Evolutionary conservation across 2,113 vertebrate genomes (phyloP).

Genomic region (Anthoscopus minutus): DNA sequence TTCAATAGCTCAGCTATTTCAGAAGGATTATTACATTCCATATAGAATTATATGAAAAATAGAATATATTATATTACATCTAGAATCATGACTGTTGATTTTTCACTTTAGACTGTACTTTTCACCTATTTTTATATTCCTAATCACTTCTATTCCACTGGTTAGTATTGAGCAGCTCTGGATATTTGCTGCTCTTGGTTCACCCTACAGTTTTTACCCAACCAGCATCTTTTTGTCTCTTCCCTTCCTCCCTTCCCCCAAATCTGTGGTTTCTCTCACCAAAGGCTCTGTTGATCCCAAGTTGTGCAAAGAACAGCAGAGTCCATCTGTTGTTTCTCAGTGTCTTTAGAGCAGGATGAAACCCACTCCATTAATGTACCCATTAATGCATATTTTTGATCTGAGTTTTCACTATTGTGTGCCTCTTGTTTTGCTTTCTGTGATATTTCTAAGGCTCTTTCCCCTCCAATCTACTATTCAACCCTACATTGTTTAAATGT

Average conservation of each 20-base stretch:
- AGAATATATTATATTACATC: slow-evolving; percentile 34
- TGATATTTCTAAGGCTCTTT: background rate
- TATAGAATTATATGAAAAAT: background rate
- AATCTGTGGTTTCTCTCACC: background rate
- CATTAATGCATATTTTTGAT: background rate
- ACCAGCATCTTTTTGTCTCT: background rate
- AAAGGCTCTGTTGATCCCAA: background rate
- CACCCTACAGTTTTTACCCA: background rate
- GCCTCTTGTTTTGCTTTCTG: background rate
- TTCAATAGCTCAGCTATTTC: slow-evolving; percentile 51
- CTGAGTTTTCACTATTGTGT: background rate
- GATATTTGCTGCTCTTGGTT: background rate
- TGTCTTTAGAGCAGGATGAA: background rate
- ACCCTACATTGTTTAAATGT: background rate
- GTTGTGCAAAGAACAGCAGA: background rate
- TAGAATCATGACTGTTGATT: background rate
- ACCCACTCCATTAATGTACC: background rate
- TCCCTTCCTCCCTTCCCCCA: background rate
- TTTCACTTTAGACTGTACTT: background rate
- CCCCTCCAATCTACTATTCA: background rate
- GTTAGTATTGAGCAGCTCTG: background rate
- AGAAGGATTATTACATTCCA: slow-evolving; percentile 39
- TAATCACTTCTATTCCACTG: background rate
- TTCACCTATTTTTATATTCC: background rate
- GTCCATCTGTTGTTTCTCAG: background rate